phyloP scores from a whole-genome alignment of 2,113 vertebrate species.

The Engraulis encrasicolus region DNA sequence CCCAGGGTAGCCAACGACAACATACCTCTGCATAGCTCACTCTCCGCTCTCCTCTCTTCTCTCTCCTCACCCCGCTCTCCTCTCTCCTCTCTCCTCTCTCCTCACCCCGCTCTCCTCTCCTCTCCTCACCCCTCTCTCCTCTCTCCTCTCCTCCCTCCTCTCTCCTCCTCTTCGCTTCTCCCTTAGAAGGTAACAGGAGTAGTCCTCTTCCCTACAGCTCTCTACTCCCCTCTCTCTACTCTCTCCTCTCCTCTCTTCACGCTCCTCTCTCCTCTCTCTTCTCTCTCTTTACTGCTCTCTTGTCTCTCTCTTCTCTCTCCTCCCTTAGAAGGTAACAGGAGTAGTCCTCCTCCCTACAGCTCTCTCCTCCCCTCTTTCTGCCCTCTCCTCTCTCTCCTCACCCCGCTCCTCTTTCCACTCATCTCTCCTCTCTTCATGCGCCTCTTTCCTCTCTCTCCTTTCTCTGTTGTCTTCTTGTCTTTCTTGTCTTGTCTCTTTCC shows the following conservation, averaged over 20 bases:
- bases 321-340: slow-evolving; percentile 7
- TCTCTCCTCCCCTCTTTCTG: too few relatives aligned
- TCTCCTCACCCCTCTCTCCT: background rate
- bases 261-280: background rate
- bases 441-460: background rate
- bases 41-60: too few relatives aligned
- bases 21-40: slow-evolving; percentile 25
- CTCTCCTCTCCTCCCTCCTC: background rate
- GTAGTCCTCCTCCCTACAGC: too few relatives aligned
- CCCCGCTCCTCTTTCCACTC: too few relatives aligned
- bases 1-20: slow-evolving; percentile 17
- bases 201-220: too few relatives aligned
- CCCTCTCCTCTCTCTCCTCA: too few relatives aligned
- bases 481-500: too few relatives aligned
- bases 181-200: slow-evolving; percentile 6
- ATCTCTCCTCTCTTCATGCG: background rate
- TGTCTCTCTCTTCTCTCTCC: background rate
- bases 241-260: too few relatives aligned
- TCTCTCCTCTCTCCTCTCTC: too few relatives aligned
- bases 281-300: background rate
- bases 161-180: background rate
- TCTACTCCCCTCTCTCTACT: too few relatives aligned
- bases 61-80: too few relatives aligned
- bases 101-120: background rate
- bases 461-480: background rate